These are phyloP conservation scores for Scaptomyza parva DNA, from an alignment of 2,888 invertebrate genomes.

Conservation along the genomic window DNA sequence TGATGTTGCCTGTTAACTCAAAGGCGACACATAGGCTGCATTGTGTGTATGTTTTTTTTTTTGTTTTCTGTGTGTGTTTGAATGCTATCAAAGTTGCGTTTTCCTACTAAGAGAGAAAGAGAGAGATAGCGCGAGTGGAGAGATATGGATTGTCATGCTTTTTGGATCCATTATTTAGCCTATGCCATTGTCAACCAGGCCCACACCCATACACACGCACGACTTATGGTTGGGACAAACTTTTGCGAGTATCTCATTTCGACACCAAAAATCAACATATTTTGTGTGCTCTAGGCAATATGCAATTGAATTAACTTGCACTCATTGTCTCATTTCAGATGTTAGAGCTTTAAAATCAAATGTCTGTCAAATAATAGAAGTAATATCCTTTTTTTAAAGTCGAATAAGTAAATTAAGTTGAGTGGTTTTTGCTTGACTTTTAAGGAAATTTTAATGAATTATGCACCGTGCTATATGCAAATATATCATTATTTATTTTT, in stretches of 20 bases:
- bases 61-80: background rate
- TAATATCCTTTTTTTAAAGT: too few species aligned
- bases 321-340: background rate
- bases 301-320: constrained; percentile 9
- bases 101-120: too few species aligned
- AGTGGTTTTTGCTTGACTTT: too few species aligned
- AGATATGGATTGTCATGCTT: constrained; percentile 23
- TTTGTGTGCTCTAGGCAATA: constrained; percentile 11
- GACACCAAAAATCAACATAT: constrained; percentile 2
- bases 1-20: constrained; percentile 8
- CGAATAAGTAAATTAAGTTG: too few species aligned
- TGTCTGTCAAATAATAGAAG: too few species aligned
- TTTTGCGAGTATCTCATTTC: constrained; percentile 16
- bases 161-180: constrained; percentile 40
- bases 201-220: constrained; percentile 2
- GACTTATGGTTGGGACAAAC: constrained; percentile 21
- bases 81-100: constrained; percentile 24
- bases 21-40: constrained; percentile 21
- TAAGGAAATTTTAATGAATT: too few species aligned
- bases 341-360: background rate
- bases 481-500: too few species aligned
- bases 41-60: too few species aligned
- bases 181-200: constrained; percentile 23
- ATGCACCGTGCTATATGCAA: constrained; percentile 2
- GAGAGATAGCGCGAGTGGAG: background rate